phyloP scores from a whole-genome alignment of 2,797 vertebrate genomes.

The Pseudomugil gertrudae region DNA sequence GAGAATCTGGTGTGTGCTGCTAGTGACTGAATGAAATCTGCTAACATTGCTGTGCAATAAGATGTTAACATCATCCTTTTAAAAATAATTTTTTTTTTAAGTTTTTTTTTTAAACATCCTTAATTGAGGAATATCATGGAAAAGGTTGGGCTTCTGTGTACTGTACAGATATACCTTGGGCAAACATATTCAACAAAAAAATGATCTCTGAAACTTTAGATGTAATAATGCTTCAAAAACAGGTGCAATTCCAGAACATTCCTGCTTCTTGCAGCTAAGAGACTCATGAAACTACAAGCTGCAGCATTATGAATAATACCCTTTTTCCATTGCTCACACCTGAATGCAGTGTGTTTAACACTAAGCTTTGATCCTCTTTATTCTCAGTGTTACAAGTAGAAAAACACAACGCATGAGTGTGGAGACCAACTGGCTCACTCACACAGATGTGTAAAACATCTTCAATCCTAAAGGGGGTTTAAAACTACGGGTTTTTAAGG shows the following conservation, averaged over 20 bases:
- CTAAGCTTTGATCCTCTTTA: constrained; percentile 42
- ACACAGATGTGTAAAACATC: constrained; percentile 64
- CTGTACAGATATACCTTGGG: constrained; percentile 10
- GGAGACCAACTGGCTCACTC: constrained; percentile 48
- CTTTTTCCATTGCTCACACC: constrained; percentile 29
- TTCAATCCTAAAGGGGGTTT: constrained; percentile 46
- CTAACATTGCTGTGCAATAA: constrained; percentile 2
- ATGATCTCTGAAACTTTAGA: background rate
- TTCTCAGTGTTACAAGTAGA: constrained; percentile 63
- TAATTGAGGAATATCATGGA: constrained; percentile 19
- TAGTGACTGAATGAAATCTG: constrained; percentile 26
- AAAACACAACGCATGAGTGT: constrained; percentile 47
- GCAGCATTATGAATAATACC: constrained; percentile 28
- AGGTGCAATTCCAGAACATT: constrained; percentile 4
- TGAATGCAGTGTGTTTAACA: constrained; percentile 44
- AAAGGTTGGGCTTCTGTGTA: constrained; percentile 32
- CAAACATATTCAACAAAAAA: constrained; percentile 29
- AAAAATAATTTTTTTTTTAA: no score
- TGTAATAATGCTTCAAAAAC: constrained; percentile 25
- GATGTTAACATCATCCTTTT: constrained; percentile 10
- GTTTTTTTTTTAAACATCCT: no score
- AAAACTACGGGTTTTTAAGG: constrained; percentile 42
- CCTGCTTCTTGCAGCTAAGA: constrained; percentile 1
- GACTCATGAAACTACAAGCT: constrained; percentile 8
- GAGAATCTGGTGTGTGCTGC: constrained; percentile 28